Evolutionary conservation across 1,140 invertebrate genomes (phyloP).

Genomic region (Plodia interpunctella): DNA sequence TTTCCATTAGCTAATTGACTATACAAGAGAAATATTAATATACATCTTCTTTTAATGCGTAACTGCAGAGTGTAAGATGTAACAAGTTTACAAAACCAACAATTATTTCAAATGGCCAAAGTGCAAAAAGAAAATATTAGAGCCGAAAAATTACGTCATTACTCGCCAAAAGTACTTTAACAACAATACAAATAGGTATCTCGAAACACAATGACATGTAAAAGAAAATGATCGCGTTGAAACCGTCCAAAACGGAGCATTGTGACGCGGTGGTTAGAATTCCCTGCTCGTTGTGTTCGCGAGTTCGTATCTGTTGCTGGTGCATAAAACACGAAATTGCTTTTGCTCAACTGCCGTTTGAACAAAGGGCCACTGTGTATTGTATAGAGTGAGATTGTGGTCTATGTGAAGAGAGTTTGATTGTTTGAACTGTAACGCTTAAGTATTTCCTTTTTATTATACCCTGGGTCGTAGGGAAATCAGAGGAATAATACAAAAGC

Average conservation of each 20-base stretch:
- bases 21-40: no score
- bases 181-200: neutral
- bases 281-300: constrained; percentile 3
- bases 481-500: no score
- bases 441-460: no score
- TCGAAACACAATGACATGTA: neutral
- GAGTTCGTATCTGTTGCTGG: constrained; percentile 30
- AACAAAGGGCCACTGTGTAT: constrained; percentile 46
- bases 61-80: no score
- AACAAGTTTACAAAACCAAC: no score
- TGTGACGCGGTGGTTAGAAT: constrained; percentile 8
- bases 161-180: neutral
- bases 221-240: neutral
- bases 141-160: neutral
- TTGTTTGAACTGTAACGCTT: no score
- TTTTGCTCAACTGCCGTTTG: constrained; percentile 50
- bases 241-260: neutral
- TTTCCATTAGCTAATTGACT: no score
- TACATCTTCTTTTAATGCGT: no score
- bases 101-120: no score
- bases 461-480: no score
- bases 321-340: constrained; percentile 54
- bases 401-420: constrained; percentile 16
- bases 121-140: no score
- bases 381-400: constrained; percentile 29